A percentile compares a stretch with the other conserved stretches of the same genome.
These are phyloP conservation scores for Channallabes apus DNA, from an alignment of 2,797 vertebrate genomes.

Conservation along the genomic window DNA sequence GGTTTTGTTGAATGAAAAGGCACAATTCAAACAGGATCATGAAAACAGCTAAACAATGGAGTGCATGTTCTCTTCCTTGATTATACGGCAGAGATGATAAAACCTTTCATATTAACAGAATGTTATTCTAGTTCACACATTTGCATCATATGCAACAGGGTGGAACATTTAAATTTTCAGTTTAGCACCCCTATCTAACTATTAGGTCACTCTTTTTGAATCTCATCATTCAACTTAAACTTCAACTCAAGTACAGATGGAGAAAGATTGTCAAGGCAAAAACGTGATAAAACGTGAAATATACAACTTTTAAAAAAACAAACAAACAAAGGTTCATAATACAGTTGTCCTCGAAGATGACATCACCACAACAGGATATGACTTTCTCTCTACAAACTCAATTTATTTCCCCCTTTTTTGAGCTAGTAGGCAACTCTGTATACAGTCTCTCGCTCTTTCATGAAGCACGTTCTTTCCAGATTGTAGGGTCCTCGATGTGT, in stretches of 20 bases:
- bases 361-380: constrained; percentile 55
- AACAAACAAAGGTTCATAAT: constrained; percentile 8
- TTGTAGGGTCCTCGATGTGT: neutral
- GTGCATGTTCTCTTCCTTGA: neutral
- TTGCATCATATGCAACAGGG: neutral
- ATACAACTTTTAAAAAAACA: constrained; percentile 19
- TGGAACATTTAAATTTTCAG: constrained; percentile 9
- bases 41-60: constrained; percentile 32
- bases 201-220: neutral
- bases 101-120: neutral
- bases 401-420: neutral
- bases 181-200: constrained; percentile 27
- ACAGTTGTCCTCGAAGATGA: constrained; percentile 53
- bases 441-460: constrained; percentile 1
- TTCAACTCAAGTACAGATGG: constrained; percentile 37
- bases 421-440: constrained; percentile 12
- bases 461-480: neutral
- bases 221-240: neutral
- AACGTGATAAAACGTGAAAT: constrained; percentile 27
- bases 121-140: neutral
- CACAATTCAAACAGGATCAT: constrained; percentile 66
- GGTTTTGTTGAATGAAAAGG: constrained; percentile 75
- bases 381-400: constrained; percentile 46
- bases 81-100: neutral
- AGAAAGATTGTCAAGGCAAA: constrained; percentile 77